These are phyloP conservation scores for Epinephelus fuscoguttatus DNA, from an alignment of 2,113 vertebrate species.

Conservation along the genomic window DNA sequence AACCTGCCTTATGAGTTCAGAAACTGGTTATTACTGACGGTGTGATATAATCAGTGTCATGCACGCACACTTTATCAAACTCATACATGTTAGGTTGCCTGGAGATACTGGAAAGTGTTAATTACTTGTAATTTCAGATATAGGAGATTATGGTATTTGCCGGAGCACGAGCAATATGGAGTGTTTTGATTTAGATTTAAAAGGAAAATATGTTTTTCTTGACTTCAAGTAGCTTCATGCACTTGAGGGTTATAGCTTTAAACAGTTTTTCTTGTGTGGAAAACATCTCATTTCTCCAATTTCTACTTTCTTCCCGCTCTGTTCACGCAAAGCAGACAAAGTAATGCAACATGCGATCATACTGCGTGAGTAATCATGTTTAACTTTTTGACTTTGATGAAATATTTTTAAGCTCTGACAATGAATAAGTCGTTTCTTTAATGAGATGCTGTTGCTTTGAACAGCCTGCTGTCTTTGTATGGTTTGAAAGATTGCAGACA, in stretches of 20 bases:
- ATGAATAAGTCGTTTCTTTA: slow-evolving; percentile 10
- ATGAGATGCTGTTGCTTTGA: slow-evolving; percentile 38
- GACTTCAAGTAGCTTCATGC: not conserved
- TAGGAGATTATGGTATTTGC: slow-evolving; percentile 20
- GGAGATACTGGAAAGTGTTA: slow-evolving; percentile 17
- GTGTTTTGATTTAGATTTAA: not conserved
- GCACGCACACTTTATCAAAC: slow-evolving; percentile 16
- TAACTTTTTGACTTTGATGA: slow-evolving; percentile 4
- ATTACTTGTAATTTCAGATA: slow-evolving; percentile 29
- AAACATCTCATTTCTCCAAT: not conserved
- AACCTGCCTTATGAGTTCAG: not conserved
- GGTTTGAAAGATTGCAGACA: slow-evolving; percentile 15
- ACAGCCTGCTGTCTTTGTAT: slow-evolving; percentile 1
- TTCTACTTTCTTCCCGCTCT: not conserved
- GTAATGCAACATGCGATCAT: not conserved
- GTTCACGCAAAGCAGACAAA: slow-evolving; percentile 4
- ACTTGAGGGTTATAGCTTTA: not conserved
- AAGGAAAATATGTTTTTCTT: slow-evolving; percentile 17
- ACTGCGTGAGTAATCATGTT: not conserved
- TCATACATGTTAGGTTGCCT: not conserved
- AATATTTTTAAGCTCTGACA: not conserved
- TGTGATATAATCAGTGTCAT: slow-evolving; percentile 10
- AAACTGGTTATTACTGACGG: slow-evolving; percentile 26
- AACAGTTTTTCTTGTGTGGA: not conserved
- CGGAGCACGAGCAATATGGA: not conserved